A percentile compares a stretch with the other conserved stretches of the same genome.
Conservation (phyloP, 1,140 invertebrate genomes). For the Sitodiplosis mosellana region DNA sequence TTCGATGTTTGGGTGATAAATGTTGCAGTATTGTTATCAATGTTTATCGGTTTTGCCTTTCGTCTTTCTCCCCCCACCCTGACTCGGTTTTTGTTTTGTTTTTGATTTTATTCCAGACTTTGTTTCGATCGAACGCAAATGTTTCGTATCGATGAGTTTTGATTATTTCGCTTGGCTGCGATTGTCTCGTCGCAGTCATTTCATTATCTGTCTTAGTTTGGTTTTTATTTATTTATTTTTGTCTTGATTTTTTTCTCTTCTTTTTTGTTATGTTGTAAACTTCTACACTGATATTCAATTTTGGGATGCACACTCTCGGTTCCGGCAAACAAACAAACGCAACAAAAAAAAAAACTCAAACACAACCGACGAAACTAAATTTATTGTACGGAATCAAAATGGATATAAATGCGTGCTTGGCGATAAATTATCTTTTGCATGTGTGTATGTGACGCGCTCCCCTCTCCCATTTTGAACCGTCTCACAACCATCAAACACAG, state of each 20-base stretch:
- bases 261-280: no score
- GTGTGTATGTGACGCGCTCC: background rate
- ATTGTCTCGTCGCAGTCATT: background rate
- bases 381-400: background rate
- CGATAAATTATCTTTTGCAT: background rate
- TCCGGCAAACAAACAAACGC: no score
- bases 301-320: no score
- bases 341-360: no score
- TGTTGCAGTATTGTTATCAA: no score
- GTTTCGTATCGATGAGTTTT: background rate
- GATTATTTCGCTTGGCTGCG: background rate
- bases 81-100: background rate
- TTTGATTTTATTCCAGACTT: background rate
- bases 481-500: no score
- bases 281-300: no score
- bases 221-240: no score
- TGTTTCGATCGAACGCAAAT: background rate
- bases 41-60: no score
- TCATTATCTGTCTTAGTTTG: background rate
- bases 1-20: background rate
- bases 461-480: background rate
- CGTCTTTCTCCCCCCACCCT: no score
- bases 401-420: background rate
- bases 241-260: no score
- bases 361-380: no score